Evolutionary conservation across 2,888 invertebrate species (phyloP), one percentile per base, ranked within the genome.

Genomic region (Kuschelorhynchus macadamiae): DNA sequence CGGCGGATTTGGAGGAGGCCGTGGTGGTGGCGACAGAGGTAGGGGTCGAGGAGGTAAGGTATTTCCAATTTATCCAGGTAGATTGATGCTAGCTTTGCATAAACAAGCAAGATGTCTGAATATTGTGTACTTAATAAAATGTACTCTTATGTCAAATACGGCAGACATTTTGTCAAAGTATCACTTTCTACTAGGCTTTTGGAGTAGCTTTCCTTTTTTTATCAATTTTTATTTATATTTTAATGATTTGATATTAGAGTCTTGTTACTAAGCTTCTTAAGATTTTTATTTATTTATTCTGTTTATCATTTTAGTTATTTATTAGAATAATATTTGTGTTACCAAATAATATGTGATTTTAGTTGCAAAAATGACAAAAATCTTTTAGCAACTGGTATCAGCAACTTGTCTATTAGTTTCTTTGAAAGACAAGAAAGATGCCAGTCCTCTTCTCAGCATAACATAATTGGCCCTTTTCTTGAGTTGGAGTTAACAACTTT

Each of bases 1-100:
- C 0, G 47, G 46, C 32, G 33, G 53, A 57, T 87, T 91, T 56
- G 90, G 90, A 56, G 56, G 57, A 46, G 57, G 49, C 8, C 14
- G 18, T 33, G 33, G 60, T 1, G 60, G 60, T 17, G 44, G 46
- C 12, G 49, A 59, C 32, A 59, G 68, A 41, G 69, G 71, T 55
- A 67, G 61, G 46, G 67, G 67, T 56, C 53, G 60, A 18, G 36
- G 49, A 52, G 61, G 61, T 61, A 42, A 33, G 44, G 46, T 52
- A 49, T 17, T 18, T 62, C 44, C 52, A 11, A 50, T 14, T 20
- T 52, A 5, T 33, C 44, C 33, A 1, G 8, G 41, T 62, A 52
- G 52, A 32, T 12, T 8, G 18, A 42, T 50, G 61, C 41, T 32
- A 61, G 42, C 61, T 61, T 61, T 61, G 52, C 41, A 7, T n/a